Evolutionary conservation across 2,797 vertebrate genomes (phyloP), one percentile per base, ranked within the genome.

Genomic region (Acanthornis magna): DNA sequence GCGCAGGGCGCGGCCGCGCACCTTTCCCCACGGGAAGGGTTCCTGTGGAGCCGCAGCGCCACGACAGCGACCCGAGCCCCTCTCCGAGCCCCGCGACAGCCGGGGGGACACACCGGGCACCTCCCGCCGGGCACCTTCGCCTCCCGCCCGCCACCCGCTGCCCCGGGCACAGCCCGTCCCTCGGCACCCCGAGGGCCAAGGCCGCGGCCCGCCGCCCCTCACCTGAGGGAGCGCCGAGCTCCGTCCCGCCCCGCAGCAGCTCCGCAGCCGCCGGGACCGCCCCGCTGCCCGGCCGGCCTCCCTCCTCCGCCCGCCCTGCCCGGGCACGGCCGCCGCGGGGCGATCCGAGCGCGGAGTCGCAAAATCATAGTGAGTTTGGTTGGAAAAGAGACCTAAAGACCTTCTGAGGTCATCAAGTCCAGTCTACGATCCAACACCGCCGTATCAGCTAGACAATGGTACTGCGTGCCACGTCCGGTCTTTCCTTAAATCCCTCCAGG

Each of bases 301-400:
- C 38, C 38, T 38, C 10, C 38, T 7, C 57, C 20, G 55, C n/a
- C 47, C 4, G 40, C 40, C 15, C 30, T 3, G 5, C 34, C n/a
- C 0, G 48, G 23, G 17, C 27, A 0, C 29, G 10, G 8, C 9
- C 6, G 23, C n/a, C 3, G 26, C 13, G 6, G 16, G 19, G 14
- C 1, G 18, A 20, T 23, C 29, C 8, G 48, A 29, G 29, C 23
- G 0, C 17, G 0, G 18, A 13, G 19, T 3, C 17, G 1, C 13
- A 0, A 6, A 17, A 2, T 3, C 27, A 4, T 25, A 4, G 16
- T 2, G 17, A 1, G 4, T 8, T 30, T 1, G 15, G 15, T 2
- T 32, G 58, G 30, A 30, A 40, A 17, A 16, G 10, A 10, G 10
- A 10, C 9, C 14, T 7, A 10, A 8, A 14, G 29, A 2, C 30